Evolutionary conservation across 2,113 vertebrate genomes (phyloP), one percentile per base, ranked within the genome.

Genomic region (Rhodinocichla rosea): DNA sequence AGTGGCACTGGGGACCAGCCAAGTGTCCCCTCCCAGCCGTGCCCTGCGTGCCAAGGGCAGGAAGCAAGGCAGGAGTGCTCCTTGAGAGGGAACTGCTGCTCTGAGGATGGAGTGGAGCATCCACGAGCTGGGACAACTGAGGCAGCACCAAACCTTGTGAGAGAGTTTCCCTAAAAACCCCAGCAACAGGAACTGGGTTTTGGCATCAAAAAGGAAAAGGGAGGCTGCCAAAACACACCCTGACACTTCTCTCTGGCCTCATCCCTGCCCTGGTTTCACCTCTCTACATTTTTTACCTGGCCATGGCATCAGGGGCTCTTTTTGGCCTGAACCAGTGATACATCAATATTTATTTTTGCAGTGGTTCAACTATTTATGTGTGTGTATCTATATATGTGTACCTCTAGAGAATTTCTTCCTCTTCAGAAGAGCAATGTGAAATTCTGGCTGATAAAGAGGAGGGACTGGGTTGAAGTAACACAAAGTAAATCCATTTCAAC

Each of bases 101-200:
- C 7, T 2, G 2, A 42, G 75, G 69, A 33, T 6, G 42, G n/a
- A 67, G 28, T 4, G 0, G 26, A 23, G 24, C 50, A 7, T 10
- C 68, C 19, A 6, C 15, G 5, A 69, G n/a, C 28, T 7, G 21
- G 55, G 53, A 37, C 1, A 3, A 42, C 20, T 0, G 0, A 60
- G 33, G 24, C 32, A 63, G 19, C n/a, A 7, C 21, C 7, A 0
- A 77, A 44, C 45, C n/a, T 22, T 11, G 24, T 15, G 0, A 21
- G 6, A n/a, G 26, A 50, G 17, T 12, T 14, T 56, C 23, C 60
- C 35, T 44, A 50, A 77, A 84, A 81, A 2, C 22, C 24, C 22
- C 50, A 21, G 45, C 40, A 40, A 27, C 1, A 22, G 21, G 5
- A 47, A 26, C 19, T 7, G 39, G 4, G 0, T 10, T 20, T 35